Evolutionary conservation across 1,140 invertebrate species (phyloP), one percentile per base, ranked within the genome.

Genomic region (Chironomus striatipennis): DNA sequence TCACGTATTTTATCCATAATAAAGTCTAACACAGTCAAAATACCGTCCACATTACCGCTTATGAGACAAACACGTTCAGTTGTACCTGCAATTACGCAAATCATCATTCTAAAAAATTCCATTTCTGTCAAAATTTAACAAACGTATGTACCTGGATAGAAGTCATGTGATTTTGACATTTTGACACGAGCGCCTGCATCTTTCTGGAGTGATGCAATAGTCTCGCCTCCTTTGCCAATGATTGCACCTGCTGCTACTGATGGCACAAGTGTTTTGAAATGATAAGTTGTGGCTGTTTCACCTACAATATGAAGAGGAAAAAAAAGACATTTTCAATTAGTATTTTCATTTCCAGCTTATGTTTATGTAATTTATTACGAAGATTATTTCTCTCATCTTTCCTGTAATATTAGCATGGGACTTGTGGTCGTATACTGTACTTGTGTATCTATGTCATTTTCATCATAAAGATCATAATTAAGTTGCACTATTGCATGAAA

Each of bases 1-100:
- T 99, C 97, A 79, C 93, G 90, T 78, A 99, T 98, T 87, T 98
- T 98, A 79, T 98, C 96, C 91, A 96, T 96, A 77, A 99, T 97
- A 82, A 98, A 98, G 79, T 93, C 92, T 85, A 98, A 88, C 74
- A 98, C 96, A 77, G 90, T 88, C 89, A 97, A 92, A 78, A 98
- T 96, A 77, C 94, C 91, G 74, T 97, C 95, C 74, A 96, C 89
- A 73, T 90, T 93, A 73, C 97, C 97, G 57, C 96, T 97, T 79
- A 99, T 97, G 73, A 99, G 86, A 84, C 97, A 99, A 47, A 99
- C 95, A 76, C 97, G 87, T 83, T 99, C 97, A 77, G 93, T 93
- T 77, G 97, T 99, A 79, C 96, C 96, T 98, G 82, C 12, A 88
- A 85, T 75, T 42, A 18, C 73, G 79, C 18, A 74, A 75, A 75